These are phyloP conservation scores for Lasioglossum oenotherae DNA, from an alignment of 2,888 invertebrate species.

Conservation along the genomic window DNA sequence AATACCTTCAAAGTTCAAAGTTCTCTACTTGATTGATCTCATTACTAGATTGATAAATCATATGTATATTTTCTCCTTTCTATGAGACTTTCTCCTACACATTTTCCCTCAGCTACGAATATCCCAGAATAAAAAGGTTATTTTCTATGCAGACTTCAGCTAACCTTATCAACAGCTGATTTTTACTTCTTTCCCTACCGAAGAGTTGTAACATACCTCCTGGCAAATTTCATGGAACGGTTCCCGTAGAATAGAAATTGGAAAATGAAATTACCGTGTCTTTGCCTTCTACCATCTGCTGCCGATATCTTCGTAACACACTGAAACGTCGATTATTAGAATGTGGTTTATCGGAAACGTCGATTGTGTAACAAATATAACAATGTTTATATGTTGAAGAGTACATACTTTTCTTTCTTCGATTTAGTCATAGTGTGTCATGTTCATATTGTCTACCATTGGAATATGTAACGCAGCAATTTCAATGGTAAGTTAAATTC, in stretches of 20 bases:
- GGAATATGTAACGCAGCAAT: no score
- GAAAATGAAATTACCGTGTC: background rate
- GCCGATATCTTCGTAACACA: background rate
- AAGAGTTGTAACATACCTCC: background rate
- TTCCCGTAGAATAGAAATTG: background rate
- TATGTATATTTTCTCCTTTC: background rate
- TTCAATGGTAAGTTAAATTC: no score
- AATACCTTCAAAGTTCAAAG: background rate
- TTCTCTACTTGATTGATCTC: background rate
- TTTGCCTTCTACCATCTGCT: background rate
- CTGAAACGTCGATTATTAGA: background rate
- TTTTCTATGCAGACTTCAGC: background rate
- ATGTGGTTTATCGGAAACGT: background rate
- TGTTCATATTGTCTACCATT: no score
- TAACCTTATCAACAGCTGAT: conserved; percentile 1
- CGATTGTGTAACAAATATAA: background rate
- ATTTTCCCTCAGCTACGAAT: background rate
- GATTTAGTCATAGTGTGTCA: background rate
- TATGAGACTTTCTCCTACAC: background rate
- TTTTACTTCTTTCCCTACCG: background rate
- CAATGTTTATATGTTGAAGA: background rate
- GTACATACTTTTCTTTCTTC: background rate
- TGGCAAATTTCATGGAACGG: background rate
- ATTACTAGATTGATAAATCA: background rate
- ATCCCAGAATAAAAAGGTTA: background rate